Conservation (phyloP, 2,797 vertebrate genomes). For the Knipowitschia caucasica region DNA sequence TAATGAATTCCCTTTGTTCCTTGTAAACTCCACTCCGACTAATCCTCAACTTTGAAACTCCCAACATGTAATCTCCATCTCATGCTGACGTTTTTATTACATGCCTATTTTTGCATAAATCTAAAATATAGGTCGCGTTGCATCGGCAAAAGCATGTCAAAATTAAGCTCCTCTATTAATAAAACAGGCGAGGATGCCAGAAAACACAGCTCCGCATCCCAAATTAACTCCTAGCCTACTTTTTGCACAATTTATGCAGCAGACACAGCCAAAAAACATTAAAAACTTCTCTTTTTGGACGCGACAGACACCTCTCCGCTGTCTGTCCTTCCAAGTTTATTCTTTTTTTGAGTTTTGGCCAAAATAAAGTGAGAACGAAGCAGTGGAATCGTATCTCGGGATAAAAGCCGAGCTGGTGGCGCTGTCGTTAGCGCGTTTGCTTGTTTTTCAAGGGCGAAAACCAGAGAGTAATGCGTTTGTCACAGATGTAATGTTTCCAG, state of each 20-base stretch:
- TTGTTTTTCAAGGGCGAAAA: neutral
- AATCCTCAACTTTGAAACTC: constrained; percentile 26
- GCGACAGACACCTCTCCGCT: constrained; percentile 41
- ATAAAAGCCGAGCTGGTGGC: constrained; percentile 30
- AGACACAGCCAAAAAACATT: constrained; percentile 33
- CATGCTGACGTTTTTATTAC: constrained; percentile 18
- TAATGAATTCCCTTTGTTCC: neutral
- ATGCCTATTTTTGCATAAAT: constrained; percentile 27
- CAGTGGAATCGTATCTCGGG: constrained; percentile 46
- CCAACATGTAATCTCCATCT: constrained; percentile 20
- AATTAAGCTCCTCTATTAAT: constrained; percentile 62
- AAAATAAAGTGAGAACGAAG: constrained; percentile 44
- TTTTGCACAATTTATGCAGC: constrained; percentile 39
- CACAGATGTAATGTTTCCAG: too few relatives aligned
- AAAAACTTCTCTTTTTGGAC: constrained; percentile 45
- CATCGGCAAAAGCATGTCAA: constrained; percentile 39
- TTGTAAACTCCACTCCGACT: constrained; percentile 12
- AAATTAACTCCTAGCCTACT: constrained; percentile 61
- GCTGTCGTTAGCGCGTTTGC: too few relatives aligned
- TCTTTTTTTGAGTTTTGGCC: constrained; percentile 29
- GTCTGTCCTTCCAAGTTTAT: constrained; percentile 46
- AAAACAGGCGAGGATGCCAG: constrained; percentile 39
- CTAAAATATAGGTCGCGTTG: constrained; percentile 58
- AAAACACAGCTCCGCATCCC: constrained; percentile 45
- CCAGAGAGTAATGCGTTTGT: too few relatives aligned